Percentiles rank a stretch among this genome's conserved stretches.
Evolutionary conservation across 1,140 invertebrate species (phyloP).

Genomic region (Akabosia matsudoensis): DNA sequence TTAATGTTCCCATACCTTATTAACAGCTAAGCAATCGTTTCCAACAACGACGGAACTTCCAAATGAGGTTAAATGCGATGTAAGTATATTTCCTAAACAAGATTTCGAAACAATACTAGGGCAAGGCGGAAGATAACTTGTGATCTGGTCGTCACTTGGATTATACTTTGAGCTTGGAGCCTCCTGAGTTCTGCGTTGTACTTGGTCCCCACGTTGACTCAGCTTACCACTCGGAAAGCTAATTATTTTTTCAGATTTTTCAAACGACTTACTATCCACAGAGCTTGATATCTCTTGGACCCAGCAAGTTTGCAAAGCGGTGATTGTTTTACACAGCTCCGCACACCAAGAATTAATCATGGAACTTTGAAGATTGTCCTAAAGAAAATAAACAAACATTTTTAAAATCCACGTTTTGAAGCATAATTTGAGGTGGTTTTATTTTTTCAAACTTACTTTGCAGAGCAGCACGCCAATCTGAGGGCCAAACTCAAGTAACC

Average conservation of each 20-base stretch:
- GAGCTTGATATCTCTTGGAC: constrained; percentile 26
- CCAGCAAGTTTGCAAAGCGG: constrained; percentile 39
- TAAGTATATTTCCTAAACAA: constrained; percentile 31
- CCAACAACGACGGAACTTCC: constrained; percentile 42
- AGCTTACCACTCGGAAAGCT: no score
- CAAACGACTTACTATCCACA: no score
- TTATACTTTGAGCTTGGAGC: no score
- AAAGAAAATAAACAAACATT: constrained; percentile 13
- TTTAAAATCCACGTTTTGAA: no score
- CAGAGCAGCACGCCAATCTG: constrained; percentile 45
- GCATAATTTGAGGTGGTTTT: background rate
- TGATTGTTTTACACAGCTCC: constrained; percentile 45
- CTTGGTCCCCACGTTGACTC: no score
- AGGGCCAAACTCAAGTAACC: constrained; percentile 44
- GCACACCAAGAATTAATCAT: constrained; percentile 48
- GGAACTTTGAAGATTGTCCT: constrained; percentile 44
- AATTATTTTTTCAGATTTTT: no score
- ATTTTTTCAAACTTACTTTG: constrained; percentile 34
- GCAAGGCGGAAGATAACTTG: constrained; percentile 29
- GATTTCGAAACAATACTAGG: constrained; percentile 8
- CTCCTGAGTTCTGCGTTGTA: no score
- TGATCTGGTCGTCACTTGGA: background rate
- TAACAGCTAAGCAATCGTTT: constrained; percentile 30
- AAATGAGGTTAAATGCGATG: constrained; percentile 41
- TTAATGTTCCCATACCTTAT: constrained; percentile 43